These are phyloP conservation scores for Brevimyrus niger DNA, from an alignment of 2,113 vertebrate genomes.

Conservation along the genomic window DNA sequence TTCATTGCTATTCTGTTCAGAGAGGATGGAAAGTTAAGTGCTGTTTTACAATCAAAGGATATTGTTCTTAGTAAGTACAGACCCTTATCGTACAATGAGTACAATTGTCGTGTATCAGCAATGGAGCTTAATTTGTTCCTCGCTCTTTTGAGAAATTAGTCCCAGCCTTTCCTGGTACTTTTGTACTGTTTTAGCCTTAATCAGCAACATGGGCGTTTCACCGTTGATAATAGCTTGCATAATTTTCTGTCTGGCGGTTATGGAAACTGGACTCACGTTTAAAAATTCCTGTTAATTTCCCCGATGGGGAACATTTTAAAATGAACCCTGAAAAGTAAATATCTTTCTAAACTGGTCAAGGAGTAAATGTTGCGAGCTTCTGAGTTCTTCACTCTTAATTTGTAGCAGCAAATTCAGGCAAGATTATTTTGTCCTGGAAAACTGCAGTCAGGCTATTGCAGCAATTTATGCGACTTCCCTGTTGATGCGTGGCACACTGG, in stretches of 20 bases:
- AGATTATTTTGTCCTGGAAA: background rate
- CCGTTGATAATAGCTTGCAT: background rate
- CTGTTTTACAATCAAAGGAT: conserved; percentile 4
- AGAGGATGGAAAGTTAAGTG: background rate
- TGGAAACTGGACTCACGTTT: background rate
- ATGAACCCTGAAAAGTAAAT: background rate
- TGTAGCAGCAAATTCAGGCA: background rate
- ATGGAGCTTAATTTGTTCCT: background rate
- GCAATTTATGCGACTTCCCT: background rate
- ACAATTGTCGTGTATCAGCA: background rate
- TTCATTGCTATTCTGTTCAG: background rate
- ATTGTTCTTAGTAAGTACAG: background rate
- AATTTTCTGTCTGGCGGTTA: background rate
- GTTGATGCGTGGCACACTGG: background rate
- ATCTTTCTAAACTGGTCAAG: background rate
- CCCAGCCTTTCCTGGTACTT: background rate
- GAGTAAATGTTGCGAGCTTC: background rate
- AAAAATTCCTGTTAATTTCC: background rate
- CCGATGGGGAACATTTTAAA: background rate
- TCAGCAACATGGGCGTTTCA: conserved; percentile 5
- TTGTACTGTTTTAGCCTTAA: conserved; percentile 1
- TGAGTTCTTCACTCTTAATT: background rate
- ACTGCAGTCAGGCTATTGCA: background rate
- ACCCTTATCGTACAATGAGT: background rate
- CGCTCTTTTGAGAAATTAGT: background rate